Base-by-base conservation (phyloP, 2,888 invertebrate genomes). In the Apeira syringaria region DNA sequence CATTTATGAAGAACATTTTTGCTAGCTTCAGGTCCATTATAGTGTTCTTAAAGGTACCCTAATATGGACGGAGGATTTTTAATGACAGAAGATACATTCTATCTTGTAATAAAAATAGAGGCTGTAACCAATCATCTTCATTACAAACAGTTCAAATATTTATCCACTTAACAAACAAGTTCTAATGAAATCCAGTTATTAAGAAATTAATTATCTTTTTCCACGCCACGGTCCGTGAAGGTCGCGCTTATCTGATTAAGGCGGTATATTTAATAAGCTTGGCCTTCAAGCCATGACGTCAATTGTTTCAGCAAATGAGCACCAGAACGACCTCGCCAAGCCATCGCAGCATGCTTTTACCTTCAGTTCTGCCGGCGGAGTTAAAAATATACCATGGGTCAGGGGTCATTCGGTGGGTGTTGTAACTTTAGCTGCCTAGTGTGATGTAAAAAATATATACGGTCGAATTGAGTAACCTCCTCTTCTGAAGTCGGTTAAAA, bases 381-480 rank as follows among this genome's bases (percentile, higher is more conserved):
- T 84, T 86, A 87, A 80, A 87, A 79, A 87, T 87, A 87, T 87
- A 87, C 55, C 61, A 67, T 76, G 80, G 85, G 84, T 85, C 80
- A 80, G 72, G 64, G 85, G 81, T 86, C 74, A 78, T n/a, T 12
- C 20, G 9, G 15, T 56, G 43, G n/a, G n/a, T n/a, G n/a, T n/a
- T n/a, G n/a, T n/a, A n/a, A n/a, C n/a, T 15, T 15, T 15, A 15
- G 5, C 15, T 15, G 15, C 3, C 15, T 15, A 15, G 5, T 3
- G 5, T 15, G 15, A 15, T 5, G 15, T 17, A n/a, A n/a, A n/a
- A n/a, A n/a, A n/a, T n/a, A n/a, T n/a, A n/a, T n/a, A n/a, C n/a
- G n/a, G n/a, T n/a, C n/a, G n/a, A n/a, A n/a, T n/a, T n/a, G n/a
- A n/a, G n/a, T n/a, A n/a, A n/a, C n/a, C n/a, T n/a, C n/a, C n/a